Percentiles rank a stretch among this genome's conserved stretches.
These are phyloP conservation scores for Zophobas atratus DNA, from an alignment of 1,140 invertebrate genomes.

Conservation along the genomic window DNA sequence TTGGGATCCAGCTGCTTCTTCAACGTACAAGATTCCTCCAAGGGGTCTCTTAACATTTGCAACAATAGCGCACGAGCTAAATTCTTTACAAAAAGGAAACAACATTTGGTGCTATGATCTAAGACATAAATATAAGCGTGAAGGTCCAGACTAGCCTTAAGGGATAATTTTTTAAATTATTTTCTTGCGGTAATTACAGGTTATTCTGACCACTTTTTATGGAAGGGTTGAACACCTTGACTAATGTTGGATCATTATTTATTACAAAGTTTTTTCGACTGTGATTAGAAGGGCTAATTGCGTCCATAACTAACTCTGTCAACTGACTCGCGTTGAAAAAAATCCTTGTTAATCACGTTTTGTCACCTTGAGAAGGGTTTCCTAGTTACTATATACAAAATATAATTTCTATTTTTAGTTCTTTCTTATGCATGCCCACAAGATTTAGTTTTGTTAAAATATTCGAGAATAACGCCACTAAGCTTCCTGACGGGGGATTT, in stretches of 20 bases:
- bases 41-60: slow-evolving; percentile 14
- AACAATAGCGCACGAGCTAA: slow-evolving; percentile 45
- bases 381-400: too few relatives aligned
- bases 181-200: slow-evolving; percentile 31
- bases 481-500: slow-evolving; percentile 4
- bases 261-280: slow-evolving; percentile 10
- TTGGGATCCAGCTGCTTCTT: slow-evolving; percentile 44
- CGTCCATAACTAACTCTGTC: slow-evolving; percentile 22
- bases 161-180: slow-evolving; percentile 26
- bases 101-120: slow-evolving; percentile 21
- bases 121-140: slow-evolving; percentile 5
- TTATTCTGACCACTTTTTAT: slow-evolving; percentile 29
- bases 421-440: neutral
- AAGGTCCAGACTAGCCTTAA: slow-evolving; percentile 3
- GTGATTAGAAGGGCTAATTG: slow-evolving; percentile 29
- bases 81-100: slow-evolving; percentile 25
- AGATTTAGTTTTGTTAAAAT: slow-evolving; percentile 8
- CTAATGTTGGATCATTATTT: slow-evolving; percentile 16
- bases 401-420: slow-evolving; percentile 4
- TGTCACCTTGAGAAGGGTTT: neutral
- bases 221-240: slow-evolving; percentile 28
- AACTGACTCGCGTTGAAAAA: neutral
- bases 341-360: neutral
- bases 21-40: slow-evolving; percentile 34
- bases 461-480: neutral